A percentile compares a stretch with the other conserved stretches of the same genome.
Evolutionary conservation across 2,113 vertebrate species (phyloP).

Genomic region (Tetrax tetrax): DNA sequence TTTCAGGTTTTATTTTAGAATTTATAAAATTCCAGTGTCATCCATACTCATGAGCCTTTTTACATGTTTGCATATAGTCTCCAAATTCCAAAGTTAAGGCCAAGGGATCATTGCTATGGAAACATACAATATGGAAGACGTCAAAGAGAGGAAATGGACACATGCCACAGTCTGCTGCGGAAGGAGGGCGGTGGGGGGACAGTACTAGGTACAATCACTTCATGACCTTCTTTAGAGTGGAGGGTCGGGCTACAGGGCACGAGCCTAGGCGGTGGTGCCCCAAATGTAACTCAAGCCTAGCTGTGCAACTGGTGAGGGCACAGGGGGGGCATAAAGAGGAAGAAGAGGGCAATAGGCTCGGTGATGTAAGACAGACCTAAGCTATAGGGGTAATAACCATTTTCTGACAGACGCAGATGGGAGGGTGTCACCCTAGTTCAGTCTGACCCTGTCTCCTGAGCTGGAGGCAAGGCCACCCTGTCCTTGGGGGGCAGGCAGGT

Average conservation of each 20-base stretch:
- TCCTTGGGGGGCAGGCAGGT: not conserved
- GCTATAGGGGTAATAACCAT: slow-evolving; percentile 9
- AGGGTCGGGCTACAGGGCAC: slow-evolving; percentile 39
- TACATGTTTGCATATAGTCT: slow-evolving; percentile 93
- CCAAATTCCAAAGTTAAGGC: slow-evolving; percentile 93
- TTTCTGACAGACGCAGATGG: not conserved
- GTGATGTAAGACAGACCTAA: slow-evolving; percentile 17
- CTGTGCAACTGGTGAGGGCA: slow-evolving; percentile 31
- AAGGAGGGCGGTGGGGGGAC: not conserved
- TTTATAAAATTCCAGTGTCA: slow-evolving; percentile 97
- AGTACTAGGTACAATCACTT: slow-evolving; percentile 56
- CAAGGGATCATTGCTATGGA: slow-evolving; percentile 89
- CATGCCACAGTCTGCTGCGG: slow-evolving; percentile 43
- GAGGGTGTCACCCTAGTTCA: not conserved
- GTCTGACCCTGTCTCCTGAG: not conserved
- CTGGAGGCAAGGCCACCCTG: not conserved
- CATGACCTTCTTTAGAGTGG: slow-evolving; percentile 38
- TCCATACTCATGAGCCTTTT: slow-evolving; percentile 86
- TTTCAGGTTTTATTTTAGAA: slow-evolving; percentile 89
- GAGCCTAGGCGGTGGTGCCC: not conserved
- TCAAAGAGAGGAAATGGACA: slow-evolving; percentile 81
- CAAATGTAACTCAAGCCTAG: slow-evolving; percentile 41
- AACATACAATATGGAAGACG: slow-evolving; percentile 87
- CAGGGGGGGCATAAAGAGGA: not conserved
- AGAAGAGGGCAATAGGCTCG: not conserved